Conservation (phyloP, 2,113 vertebrate species). For the Ovis aries region ARS-UI_Ramb_v3.0 NC_056080.1:5499001-5499500, state of each 20-base stretch:
- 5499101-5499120: background rate
- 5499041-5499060: too few relatives aligned
- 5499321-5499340: background rate
- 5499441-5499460: background rate
- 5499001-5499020: too few relatives aligned
- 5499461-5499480: accelerated
- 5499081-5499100: accelerated
- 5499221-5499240: background rate
- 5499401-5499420: background rate
- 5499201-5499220: background rate
- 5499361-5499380: background rate
- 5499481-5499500: background rate
- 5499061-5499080: accelerated
- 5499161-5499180: background rate
- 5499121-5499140: background rate
- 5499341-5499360: background rate
- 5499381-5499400: background rate
- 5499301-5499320: background rate
- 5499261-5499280: background rate
- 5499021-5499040: too few relatives aligned
- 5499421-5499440: background rate
- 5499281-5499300: background rate
- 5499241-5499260: background rate
- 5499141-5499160: background rate
- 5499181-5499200: background rate